Evolutionary conservation across 2,113 vertebrate species (phyloP), one percentile per base, ranked within the genome.

Genomic region (Orthochromis indermauri): DNA sequence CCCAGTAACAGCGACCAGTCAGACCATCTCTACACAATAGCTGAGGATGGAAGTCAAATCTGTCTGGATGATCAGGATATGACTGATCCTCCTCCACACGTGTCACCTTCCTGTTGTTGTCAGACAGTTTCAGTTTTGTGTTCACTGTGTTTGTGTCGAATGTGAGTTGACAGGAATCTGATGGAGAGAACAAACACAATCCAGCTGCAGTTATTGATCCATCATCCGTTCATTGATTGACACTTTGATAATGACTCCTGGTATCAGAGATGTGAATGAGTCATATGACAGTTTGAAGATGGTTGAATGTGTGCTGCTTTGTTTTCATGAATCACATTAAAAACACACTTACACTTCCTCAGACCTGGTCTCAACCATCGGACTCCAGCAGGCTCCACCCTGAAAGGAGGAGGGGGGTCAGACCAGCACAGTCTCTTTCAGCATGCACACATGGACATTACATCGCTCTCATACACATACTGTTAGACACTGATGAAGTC

Each of bases 381-480:
- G 37, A 3, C 37, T 40, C 37, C 37, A 40, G 37, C 37, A 40
- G 37, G 37, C 37, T 40, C 37, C 37, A 40, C 37, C 37, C 37
- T 42, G 0, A 13, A 13, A 42, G 12, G 5, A 42, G 12, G 40
- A 42, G 40, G 21, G 21, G 53, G 6, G 2, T 55, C 54, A 55
- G 54, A 13, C 4, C 54, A 55, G 21, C 21, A 55, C 54, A 8
- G 54, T 55, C 21, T 55, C 53, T 55, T 24, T 26, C 53, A 55
- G 4, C 11, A 24, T 0, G 53, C 6, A 55, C 21, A 55, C 2
- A 24, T 4, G 53, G 21, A 0, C 54, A 55, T 26, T 55, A 13
- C 21, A 26, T 55, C 0, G 1, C 33, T 33, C 8, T 33, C 33
- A 33, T 8, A 33, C 33, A 33, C 8, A 33, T 8, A 1, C 8